A percentile compares a stretch with the other conserved stretches of the same genome.
Evolutionary conservation across 2,888 invertebrate genomes (phyloP).

Genomic region (Meiosimyza platycephala): DNA sequence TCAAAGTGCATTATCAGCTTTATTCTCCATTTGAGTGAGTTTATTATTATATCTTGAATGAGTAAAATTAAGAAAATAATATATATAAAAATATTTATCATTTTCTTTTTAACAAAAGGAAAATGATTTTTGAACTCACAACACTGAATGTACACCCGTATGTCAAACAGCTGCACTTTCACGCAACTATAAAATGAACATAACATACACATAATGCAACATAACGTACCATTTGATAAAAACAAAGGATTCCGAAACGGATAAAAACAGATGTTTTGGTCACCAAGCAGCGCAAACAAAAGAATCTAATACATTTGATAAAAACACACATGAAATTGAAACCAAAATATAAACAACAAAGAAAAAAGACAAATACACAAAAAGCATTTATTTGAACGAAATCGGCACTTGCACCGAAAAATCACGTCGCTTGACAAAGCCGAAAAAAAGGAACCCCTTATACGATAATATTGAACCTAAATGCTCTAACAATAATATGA

Average conservation of each 20-base stretch:
- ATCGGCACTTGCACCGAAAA: slow-evolving; percentile 14
- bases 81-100: too few relatives aligned
- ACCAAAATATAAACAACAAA: background rate
- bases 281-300: background rate
- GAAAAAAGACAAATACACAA: background rate
- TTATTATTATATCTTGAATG: too few relatives aligned
- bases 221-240: background rate
- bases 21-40: too few relatives aligned
- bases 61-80: too few relatives aligned
- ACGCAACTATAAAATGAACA: background rate
- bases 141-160: background rate
- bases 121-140: too few relatives aligned
- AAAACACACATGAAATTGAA: slow-evolving; percentile 16
- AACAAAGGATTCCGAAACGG: slow-evolving; percentile 3
- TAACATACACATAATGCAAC: background rate
- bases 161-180: slow-evolving; percentile 22
- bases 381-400: background rate
- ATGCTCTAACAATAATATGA: too few relatives aligned
- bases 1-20: too few relatives aligned
- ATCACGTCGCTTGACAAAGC: slow-evolving; percentile 6
- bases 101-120: too few relatives aligned
- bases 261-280: slow-evolving; percentile 14
- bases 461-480: too few relatives aligned
- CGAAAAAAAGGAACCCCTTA: background rate
- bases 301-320: background rate